Base-by-base conservation (phyloP, 1,140 invertebrate genomes). In the Hermetia illucens region DNA sequence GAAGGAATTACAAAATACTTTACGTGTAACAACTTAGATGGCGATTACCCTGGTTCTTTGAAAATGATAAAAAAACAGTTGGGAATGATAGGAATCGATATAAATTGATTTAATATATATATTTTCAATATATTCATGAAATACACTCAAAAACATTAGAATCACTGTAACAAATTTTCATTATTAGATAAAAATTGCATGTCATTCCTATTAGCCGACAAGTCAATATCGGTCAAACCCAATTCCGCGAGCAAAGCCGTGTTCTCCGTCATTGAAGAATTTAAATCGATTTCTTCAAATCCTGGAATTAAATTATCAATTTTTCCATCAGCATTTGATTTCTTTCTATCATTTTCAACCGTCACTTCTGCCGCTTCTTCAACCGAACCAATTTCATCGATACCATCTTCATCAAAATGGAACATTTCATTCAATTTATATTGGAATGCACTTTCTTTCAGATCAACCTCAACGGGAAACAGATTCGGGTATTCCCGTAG, bases 391-490 rank as follows among this genome's bases (percentile, higher is more conserved):
- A 27, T 9, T 27, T 27, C 24, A 27, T 27, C 24, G 8, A 8
- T 13, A 9, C 8, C 13, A 27, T 27, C 24, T 13, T 27, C 24
- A 8, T 27, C 24, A 27, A 13, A 9, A 27, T 27, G 8, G 13
- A 9, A 27, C 8, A 13, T 27, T 13, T 9, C 73, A 21, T 48
- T 75, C 5, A 72, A 79, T 61, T 86, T 82, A 47, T 90, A 89
- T 48, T 85, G 80, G 55, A 96, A 95, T 21, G 91, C 90, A 33
- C 81, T 85, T 50, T 86, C 75, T 2, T 86, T 82, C 12, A 98
- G 68, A 64, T 97, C 92, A 13, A 98, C 85, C 66, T 98, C 94
- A 8, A 98, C 91, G 0, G 93, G 94, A 63, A 97, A 97, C 5
- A 96, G 67, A 0, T 76, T 71, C 1, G 78, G 74, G 29, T 76